Conservation (phyloP, 2,113 vertebrate genomes). For the Brachypteracias leptosomus region DNA sequence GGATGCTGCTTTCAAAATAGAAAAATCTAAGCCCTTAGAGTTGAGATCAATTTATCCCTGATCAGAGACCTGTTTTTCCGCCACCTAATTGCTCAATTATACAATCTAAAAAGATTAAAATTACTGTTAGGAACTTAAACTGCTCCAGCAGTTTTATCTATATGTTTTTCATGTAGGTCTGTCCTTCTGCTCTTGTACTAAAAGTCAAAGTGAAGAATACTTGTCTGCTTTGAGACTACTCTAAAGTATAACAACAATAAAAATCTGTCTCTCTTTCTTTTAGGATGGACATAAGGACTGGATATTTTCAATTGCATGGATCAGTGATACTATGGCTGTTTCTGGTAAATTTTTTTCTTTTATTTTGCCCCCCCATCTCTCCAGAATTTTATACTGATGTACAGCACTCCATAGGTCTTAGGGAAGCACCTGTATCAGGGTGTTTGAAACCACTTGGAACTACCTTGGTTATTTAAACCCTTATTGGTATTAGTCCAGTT, state of each 20-base stretch:
- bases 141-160: neutral
- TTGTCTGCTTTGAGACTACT: neutral
- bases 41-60: neutral
- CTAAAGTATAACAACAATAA: neutral
- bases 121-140: neutral
- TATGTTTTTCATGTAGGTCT: neutral
- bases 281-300: constrained; percentile 98
- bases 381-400: neutral
- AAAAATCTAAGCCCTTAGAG: neutral
- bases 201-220: neutral
- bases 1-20: neutral
- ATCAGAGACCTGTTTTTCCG: neutral
- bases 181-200: neutral
- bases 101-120: neutral
- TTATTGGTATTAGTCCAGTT: neutral
- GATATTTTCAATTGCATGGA: constrained; percentile 99
- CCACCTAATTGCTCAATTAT: neutral
- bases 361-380: neutral
- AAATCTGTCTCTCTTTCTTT: neutral
- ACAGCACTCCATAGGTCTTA: neutral
- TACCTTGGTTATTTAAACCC: neutral
- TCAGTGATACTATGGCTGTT: constrained; percentile 96
- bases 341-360: constrained; percentile 83
- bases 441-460: neutral
- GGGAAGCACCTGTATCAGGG: neutral